Evolutionary conservation across 2,797 vertebrate species (phyloP).

Genomic region (Enteromius thamalakanensis): DNA sequence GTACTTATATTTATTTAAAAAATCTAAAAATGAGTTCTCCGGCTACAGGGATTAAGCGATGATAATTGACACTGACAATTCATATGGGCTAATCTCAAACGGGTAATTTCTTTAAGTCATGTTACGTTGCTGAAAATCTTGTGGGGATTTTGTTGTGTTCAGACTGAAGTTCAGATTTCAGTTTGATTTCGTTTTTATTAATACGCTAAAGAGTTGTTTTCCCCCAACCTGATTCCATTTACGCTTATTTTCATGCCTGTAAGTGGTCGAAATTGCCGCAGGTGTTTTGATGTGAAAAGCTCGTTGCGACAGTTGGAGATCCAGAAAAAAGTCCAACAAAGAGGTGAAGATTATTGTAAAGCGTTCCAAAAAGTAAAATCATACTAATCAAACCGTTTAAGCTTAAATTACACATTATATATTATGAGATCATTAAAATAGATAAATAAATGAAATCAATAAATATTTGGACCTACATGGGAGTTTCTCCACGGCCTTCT

Average conservation of each 20-base stretch:
- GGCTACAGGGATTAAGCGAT: not conserved
- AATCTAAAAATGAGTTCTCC: not conserved
- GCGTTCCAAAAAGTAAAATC: no score
- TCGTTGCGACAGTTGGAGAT: not conserved
- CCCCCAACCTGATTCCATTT: not conserved
- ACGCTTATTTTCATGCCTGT: not conserved
- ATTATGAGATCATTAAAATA: no score
- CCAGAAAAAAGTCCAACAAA: not conserved
- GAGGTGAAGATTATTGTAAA: no score
- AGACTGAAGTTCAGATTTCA: no score
- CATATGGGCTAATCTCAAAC: no score
- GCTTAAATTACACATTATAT: no score
- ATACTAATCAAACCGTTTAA: no score
- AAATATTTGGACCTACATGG: slow-evolving; percentile 64
- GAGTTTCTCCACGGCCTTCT: slow-evolving; percentile 65
- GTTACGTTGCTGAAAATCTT: not conserved
- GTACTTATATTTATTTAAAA: no score
- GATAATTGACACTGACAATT: not conserved
- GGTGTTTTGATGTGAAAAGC: not conserved
- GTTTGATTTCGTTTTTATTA: not conserved
- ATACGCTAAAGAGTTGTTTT: not conserved
- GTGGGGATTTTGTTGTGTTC: not conserved
- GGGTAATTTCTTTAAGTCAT: no score
- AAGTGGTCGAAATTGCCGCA: not conserved
- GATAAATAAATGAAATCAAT: no score